Evolutionary conservation across 1,140 invertebrate species (phyloP), one percentile per base, ranked within the genome.

Genomic region (Anoplophora glabripennis): DNA sequence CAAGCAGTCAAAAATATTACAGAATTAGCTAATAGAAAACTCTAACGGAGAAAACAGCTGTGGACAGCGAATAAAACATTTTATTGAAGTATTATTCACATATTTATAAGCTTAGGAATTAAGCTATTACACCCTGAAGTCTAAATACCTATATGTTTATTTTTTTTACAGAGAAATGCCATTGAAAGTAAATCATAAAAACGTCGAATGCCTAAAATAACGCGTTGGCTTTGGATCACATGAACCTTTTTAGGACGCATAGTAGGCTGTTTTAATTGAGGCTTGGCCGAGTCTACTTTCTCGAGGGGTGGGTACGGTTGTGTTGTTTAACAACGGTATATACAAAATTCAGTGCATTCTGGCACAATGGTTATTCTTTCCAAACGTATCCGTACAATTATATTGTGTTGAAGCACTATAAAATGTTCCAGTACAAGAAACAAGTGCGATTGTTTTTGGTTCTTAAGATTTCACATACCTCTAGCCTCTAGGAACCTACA

Each of bases 261-360:
- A 72, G 67, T 72, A 72, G 59, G 47, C 53, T 61, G 67, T 62
- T 70, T 65, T 70, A 72, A 72, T 72, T 72, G 68, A 72, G 59
- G 68, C 63, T 60, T 46, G 66, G 66, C 53, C 68, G 65, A 68
- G 63, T 69, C 70, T 48, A 72, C 63, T 69, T 69, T 64, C 59
- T 53, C 36, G 44, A 18, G 18, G 58, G 55, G 60, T 56, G 56
- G 55, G 68, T 59, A 52, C 44, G 65, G 65, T 62, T 37, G 65
- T 47, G 37, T 14, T 18, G 54, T 48, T 56, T 45, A 54, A 54
- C 52, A 44, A 54, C 52, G 41, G 41, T 44, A 44, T 17, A 49
- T 53, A 53, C 51, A 53, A 53, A 53, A 53, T 59, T 59, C 49
- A 59, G 51, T 59, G 49, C 33, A 52, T 59, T 59, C 49, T 59